These are phyloP conservation scores for Gymnoscelis rufifasciata DNA, from an alignment of 2,888 invertebrate species.

Conservation along the genomic window DNA sequence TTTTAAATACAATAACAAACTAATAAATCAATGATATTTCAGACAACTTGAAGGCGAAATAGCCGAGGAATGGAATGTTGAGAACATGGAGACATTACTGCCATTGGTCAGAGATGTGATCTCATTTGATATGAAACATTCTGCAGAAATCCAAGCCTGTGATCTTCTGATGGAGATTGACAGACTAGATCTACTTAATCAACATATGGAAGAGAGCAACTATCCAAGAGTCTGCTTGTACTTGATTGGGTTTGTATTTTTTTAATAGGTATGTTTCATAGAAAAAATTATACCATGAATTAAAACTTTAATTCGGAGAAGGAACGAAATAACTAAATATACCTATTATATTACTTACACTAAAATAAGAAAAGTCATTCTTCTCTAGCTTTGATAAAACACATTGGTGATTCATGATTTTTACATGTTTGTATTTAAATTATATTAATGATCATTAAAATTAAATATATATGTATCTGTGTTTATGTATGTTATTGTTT, in stretches of 20 bases:
- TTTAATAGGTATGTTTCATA: too few species aligned
- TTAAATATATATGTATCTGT: conserved; percentile 31
- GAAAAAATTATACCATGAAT: too few species aligned
- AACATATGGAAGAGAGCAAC: conserved; percentile 92
- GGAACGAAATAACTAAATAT: too few species aligned
- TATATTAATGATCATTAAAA: too few species aligned
- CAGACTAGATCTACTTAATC: conserved; percentile 88
- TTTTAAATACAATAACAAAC: background rate
- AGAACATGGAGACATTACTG: conserved; percentile 81
- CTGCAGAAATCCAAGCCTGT: conserved; percentile 99
- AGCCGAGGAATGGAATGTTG: conserved; percentile 88
- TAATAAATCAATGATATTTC: conserved; percentile 6
- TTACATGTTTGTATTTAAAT: too few species aligned
- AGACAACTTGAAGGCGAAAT: conserved; percentile 95
- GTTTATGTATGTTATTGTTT: background rate
- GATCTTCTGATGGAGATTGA: conserved; percentile 99
- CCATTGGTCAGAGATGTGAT: conserved; percentile 92
- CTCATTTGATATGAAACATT: conserved; percentile 96
- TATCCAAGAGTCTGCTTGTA: conserved; percentile 96
- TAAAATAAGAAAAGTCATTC: too few species aligned
- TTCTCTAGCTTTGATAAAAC: too few species aligned
- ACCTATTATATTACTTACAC: too few species aligned
- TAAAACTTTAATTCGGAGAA: too few species aligned
- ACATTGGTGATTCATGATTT: too few species aligned
- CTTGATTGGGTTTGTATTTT: conserved; percentile 78